Conservation (phyloP, 2,888 invertebrate genomes). For the Petrophora chlorosata region DNA sequence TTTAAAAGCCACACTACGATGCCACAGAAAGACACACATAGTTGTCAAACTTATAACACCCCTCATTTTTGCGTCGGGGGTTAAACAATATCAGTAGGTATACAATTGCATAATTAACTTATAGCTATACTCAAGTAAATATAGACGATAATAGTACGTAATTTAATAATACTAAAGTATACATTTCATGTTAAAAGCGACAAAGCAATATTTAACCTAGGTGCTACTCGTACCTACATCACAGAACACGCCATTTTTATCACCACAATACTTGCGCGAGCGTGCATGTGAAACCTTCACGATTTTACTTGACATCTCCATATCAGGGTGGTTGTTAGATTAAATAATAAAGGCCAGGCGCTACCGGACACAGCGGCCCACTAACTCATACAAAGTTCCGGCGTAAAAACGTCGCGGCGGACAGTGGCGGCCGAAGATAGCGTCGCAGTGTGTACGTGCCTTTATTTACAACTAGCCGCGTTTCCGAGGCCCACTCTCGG, state of each 20-base stretch:
- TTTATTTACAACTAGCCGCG: constrained; percentile 59
- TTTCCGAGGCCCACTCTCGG: constrained; percentile 51
- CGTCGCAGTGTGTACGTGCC: constrained; percentile 52
- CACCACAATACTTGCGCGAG: not conserved
- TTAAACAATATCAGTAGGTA: too few relatives aligned
- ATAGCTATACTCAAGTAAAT: too few relatives aligned
- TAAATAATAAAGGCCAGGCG: constrained; percentile 56
- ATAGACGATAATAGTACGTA: too few relatives aligned
- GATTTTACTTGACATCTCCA: constrained; percentile 32
- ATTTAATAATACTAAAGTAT: too few relatives aligned
- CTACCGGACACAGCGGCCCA: constrained; percentile 61
- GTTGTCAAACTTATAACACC: too few relatives aligned
- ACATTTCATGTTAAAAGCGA: too few relatives aligned
- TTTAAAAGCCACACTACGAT: too few relatives aligned
- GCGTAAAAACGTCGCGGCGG: constrained; percentile 70
- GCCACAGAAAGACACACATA: too few relatives aligned
- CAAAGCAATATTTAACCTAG: too few relatives aligned
- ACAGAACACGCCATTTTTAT: not conserved
- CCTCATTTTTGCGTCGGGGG: too few relatives aligned
- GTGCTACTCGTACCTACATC: not conserved
- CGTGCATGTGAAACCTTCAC: constrained; percentile 26
- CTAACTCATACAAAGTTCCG: constrained; percentile 78
- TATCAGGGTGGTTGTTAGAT: constrained; percentile 44
- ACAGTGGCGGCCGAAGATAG: constrained; percentile 59
- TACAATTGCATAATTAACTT: too few relatives aligned